Evolutionary conservation across 2,113 vertebrate species (phyloP).

Genomic region (Xiphias gladius): DNA sequence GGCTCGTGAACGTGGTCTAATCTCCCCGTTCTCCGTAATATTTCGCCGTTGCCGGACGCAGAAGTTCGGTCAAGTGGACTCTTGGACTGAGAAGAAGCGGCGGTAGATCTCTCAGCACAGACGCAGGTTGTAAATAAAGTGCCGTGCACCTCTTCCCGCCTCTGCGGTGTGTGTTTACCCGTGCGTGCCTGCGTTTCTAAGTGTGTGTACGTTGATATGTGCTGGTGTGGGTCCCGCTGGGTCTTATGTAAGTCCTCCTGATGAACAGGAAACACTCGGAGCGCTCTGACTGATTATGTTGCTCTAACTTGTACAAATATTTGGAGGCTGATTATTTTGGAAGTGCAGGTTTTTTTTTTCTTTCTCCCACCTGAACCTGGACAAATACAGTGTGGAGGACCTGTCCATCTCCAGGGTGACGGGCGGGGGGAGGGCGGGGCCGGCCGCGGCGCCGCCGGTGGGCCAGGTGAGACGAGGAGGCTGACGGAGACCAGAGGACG

Average conservation of each 20-base stretch:
- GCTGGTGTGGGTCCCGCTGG: not conserved
- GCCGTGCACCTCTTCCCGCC: too few species aligned
- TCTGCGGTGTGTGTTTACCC: not conserved
- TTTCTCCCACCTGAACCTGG: conserved; percentile 26
- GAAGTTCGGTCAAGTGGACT: too few species aligned
- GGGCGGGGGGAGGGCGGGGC: not conserved
- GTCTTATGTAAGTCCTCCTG: not conserved
- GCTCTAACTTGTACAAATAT: conserved; percentile 69
- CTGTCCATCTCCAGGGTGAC: conserved; percentile 57
- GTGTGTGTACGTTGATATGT: not conserved
- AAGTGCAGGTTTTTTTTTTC: conserved; percentile 42
- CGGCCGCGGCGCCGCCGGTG: conserved; percentile 32
- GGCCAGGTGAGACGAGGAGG: conserved; percentile 57
- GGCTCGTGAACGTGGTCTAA: too few species aligned
- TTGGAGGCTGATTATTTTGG: conserved; percentile 68
- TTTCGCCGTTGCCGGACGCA: too few species aligned
- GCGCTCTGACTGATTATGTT: conserved; percentile 66
- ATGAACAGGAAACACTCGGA: conserved; percentile 44
- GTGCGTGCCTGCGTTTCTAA: conserved; percentile 26
- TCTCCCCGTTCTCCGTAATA: too few species aligned
- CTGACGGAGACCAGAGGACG: conserved; percentile 14
- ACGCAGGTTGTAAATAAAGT: too few species aligned
- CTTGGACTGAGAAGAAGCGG: too few species aligned
- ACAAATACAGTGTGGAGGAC: conserved; percentile 50
- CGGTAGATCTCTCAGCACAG: too few species aligned